A percentile compares a stretch with the other conserved stretches of the same genome.
These are phyloP conservation scores for Knipowitschia caucasica DNA, from an alignment of 2,797 vertebrate genomes.

Conservation along the genomic window DNA sequence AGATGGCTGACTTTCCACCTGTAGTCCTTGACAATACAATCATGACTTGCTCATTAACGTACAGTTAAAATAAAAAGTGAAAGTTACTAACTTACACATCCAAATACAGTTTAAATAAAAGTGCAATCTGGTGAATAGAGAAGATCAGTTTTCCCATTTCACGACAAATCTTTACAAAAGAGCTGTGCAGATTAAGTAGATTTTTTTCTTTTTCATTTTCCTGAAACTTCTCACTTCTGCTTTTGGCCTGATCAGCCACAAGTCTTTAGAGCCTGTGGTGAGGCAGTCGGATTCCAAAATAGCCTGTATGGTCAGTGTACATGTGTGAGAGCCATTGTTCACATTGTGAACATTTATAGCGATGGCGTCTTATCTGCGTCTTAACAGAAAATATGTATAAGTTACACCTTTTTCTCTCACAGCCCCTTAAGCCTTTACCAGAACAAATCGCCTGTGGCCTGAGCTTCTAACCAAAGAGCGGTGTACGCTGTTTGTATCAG, in stretches of 20 bases:
- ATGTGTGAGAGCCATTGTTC: constrained; percentile 74
- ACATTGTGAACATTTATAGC: constrained; percentile 69
- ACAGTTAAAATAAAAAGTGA: too few relatives aligned
- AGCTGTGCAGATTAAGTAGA: constrained; percentile 57
- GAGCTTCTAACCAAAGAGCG: constrained; percentile 16
- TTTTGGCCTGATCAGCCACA: constrained; percentile 74
- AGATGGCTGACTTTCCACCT: too few relatives aligned
- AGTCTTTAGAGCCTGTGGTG: constrained; percentile 74
- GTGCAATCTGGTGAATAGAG: not conserved
- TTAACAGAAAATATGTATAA: constrained; percentile 53
- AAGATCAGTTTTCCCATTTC: not conserved
- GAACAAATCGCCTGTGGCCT: constrained; percentile 45
- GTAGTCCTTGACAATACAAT: too few relatives aligned
- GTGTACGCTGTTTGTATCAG: too few relatives aligned
- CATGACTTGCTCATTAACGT: too few relatives aligned
- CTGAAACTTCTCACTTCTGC: constrained; percentile 85
- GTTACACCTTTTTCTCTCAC: constrained; percentile 43
- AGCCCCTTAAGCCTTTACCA: constrained; percentile 35
- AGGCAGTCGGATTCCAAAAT: constrained; percentile 76
- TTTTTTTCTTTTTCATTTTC: constrained; percentile 71
- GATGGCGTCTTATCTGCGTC: constrained; percentile 69
- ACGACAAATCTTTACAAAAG: constrained; percentile 35
- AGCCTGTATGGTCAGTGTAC: constrained; percentile 70
- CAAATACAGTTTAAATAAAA: too few relatives aligned
- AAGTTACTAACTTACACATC: too few relatives aligned